These are phyloP conservation scores for Melanotaenia parkinsoni DNA, from an alignment of 2,797 vertebrate species.

Conservation along the genomic window DNA sequence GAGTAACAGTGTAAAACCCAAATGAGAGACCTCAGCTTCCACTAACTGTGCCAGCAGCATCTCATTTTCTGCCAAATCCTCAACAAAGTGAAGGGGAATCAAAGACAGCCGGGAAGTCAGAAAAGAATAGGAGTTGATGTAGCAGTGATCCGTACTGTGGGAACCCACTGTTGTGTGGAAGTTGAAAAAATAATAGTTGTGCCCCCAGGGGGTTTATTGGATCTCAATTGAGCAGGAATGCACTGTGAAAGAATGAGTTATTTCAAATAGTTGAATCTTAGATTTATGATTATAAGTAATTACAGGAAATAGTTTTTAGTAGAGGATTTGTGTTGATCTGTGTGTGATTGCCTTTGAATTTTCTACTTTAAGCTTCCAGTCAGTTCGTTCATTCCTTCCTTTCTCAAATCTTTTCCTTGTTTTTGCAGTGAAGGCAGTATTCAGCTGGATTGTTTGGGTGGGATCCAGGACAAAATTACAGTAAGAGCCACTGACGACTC, in stretches of 20 bases:
- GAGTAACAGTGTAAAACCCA: constrained; percentile 60
- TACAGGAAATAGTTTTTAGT: neutral
- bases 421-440: constrained; percentile 89
- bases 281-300: constrained; percentile 6
- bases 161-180: constrained; percentile 55
- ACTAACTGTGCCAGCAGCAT: constrained; percentile 28
- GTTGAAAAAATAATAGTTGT: constrained; percentile 53
- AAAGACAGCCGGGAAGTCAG: constrained; percentile 48
- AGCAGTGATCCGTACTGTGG: constrained; percentile 50
- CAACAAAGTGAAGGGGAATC: constrained; percentile 61
- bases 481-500: constrained; percentile 98
- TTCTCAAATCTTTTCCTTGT: constrained; percentile 46
- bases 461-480: constrained; percentile 98
- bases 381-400: neutral
- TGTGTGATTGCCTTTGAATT: neutral
- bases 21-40: constrained; percentile 59
- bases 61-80: constrained; percentile 72
- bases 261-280: constrained; percentile 11
- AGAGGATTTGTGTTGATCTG: neutral
- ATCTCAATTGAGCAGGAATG: constrained; percentile 37
- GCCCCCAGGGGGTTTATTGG: constrained; percentile 30
- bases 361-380: constrained; percentile 10
- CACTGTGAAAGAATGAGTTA: constrained; percentile 6
- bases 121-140: constrained; percentile 63
- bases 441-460: constrained; percentile 95